A percentile compares a stretch with the other conserved stretches of the same genome.
These are phyloP conservation scores for Amiota communis DNA, from an alignment of 2,888 invertebrate genomes.

Conservation along the genomic window DNA sequence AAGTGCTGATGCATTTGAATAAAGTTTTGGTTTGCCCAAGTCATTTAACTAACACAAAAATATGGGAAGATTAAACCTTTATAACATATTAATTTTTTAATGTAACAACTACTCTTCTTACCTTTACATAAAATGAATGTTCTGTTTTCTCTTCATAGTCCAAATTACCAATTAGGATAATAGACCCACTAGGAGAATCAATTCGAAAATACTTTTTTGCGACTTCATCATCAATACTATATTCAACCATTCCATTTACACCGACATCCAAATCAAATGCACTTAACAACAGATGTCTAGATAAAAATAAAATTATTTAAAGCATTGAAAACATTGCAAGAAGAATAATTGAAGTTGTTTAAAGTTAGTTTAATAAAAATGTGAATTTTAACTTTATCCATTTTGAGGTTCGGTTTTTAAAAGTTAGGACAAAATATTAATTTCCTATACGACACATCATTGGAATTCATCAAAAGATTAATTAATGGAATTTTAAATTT, in stretches of 20 bases:
- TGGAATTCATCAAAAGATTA: too few species aligned
- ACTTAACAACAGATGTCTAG: slow-evolving; percentile 86
- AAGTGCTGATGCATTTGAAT: slow-evolving; percentile 84
- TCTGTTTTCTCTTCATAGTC: slow-evolving; percentile 84
- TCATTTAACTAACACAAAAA: slow-evolving; percentile 78
- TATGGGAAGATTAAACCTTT: not conserved
- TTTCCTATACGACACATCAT: too few species aligned
- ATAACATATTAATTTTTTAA: not conserved
- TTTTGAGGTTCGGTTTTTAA: too few species aligned
- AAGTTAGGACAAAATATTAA: too few species aligned
- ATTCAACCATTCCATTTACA: slow-evolving; percentile 87
- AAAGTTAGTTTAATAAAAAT: too few species aligned
- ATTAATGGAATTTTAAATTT: too few species aligned
- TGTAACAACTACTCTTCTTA: slow-evolving; percentile 52
- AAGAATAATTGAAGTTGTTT: too few species aligned
- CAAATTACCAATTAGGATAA: slow-evolving; percentile 82
- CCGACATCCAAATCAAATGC: slow-evolving; percentile 91
- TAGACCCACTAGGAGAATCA: slow-evolving; percentile 90
- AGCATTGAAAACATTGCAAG: too few species aligned
- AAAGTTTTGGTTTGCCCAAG: slow-evolving; percentile 86
- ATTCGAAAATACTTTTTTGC: slow-evolving; percentile 88
- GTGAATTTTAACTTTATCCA: too few species aligned
- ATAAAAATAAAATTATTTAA: slow-evolving; percentile 33
- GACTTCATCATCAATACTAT: slow-evolving; percentile 86
- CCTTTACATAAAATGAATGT: slow-evolving; percentile 88